phyloP scores from a whole-genome alignment of 2,113 vertebrate genomes.

The Varanus salvator region DNA sequence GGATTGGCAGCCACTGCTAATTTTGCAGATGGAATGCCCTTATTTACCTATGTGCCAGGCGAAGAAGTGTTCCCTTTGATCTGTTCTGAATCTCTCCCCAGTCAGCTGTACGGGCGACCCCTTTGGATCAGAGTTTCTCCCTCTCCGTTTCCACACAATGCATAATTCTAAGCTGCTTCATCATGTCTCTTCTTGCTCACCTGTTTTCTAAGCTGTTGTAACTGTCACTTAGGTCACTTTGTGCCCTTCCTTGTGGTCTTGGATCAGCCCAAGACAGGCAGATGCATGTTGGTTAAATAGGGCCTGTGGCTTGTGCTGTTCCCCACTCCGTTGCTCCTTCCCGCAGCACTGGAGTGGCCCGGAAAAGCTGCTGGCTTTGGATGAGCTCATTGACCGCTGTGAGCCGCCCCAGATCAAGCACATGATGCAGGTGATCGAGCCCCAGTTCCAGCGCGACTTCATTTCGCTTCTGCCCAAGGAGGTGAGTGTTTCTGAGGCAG shows the following conservation, averaged over 20 bases:
- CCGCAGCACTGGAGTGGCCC: slow-evolving; percentile 69
- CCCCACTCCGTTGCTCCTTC: not conserved
- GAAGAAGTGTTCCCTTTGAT: too few species aligned
- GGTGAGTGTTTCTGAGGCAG: slow-evolving; percentile 43
- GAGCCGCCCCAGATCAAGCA: slow-evolving; percentile 75
- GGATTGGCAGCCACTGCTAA: too few species aligned
- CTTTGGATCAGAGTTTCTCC: too few species aligned
- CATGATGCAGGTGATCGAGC: slow-evolving; percentile 78
- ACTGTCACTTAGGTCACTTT: not conserved
- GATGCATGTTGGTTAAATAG: not conserved
- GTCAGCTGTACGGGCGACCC: too few species aligned
- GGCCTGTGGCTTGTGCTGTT: not conserved
- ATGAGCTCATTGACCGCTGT: slow-evolving; percentile 73
- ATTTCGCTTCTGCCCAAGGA: slow-evolving; percentile 76
- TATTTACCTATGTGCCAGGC: too few species aligned
- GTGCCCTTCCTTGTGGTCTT: not conserved
- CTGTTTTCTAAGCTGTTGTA: too few species aligned
- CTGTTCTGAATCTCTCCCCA: too few species aligned
- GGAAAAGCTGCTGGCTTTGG: slow-evolving; percentile 73
- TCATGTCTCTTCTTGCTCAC: too few species aligned
- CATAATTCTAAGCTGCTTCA: too few species aligned
- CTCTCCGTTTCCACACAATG: too few species aligned
- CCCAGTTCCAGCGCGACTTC: slow-evolving; percentile 77
- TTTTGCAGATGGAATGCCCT: too few species aligned
- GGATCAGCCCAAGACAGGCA: not conserved